These are phyloP conservation scores for Ceratotherium simum DNA, from an alignment of 2,113 vertebrate genomes.

Conservation along the genomic window DNA sequence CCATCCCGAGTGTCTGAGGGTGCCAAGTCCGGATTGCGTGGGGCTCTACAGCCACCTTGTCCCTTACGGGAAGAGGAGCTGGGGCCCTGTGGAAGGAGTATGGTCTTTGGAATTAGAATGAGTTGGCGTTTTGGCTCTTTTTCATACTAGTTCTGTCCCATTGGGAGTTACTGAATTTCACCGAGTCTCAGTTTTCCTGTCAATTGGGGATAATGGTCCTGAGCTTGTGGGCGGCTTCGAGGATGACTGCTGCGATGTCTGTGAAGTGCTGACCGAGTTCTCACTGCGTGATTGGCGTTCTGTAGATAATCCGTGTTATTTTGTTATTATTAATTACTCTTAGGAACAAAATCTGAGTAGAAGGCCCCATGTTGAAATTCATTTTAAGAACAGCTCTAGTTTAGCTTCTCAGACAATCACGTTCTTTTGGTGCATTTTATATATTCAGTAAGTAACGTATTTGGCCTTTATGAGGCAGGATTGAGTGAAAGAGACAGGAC, in stretches of 20 bases:
- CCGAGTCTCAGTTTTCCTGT: not conserved
- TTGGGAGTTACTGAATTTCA: not conserved
- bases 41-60: not conserved
- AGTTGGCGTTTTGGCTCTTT: not conserved
- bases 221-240: not conserved
- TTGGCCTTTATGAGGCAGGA: not conserved
- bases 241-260: not conserved
- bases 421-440: conserved; percentile 16
- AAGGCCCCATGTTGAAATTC: conserved; percentile 1
- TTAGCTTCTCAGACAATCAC: not conserved
- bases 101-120: not conserved
- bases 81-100: not conserved
- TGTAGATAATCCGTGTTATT: not conserved
- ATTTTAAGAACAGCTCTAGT: not conserved
- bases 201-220: not conserved
- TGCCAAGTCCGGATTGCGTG: not conserved
- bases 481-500: not conserved
- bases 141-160: not conserved
- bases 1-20: not conserved
- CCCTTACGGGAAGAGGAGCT: not conserved
- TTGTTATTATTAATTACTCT: not conserved
- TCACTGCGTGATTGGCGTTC: not conserved
- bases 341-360: not conserved
- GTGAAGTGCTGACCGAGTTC: not conserved
- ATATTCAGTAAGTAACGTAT: not conserved